Evolutionary conservation across 2,113 vertebrate species (phyloP), one percentile per base, ranked within the genome.

Genomic region (Ariopsis seemanni): DNA sequence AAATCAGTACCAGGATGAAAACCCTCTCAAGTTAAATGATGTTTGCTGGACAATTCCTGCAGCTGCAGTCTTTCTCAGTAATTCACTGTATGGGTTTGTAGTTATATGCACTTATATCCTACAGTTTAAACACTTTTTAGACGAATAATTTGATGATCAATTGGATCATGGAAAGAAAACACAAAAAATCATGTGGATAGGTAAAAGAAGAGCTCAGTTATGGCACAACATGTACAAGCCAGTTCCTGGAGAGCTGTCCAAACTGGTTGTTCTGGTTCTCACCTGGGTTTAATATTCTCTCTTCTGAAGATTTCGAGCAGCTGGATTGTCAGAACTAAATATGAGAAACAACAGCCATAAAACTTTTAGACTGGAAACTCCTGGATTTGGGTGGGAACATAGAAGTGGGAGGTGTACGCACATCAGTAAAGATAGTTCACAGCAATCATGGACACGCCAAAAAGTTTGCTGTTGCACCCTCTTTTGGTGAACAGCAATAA

Each of bases 21-120:
- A 84, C 69, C 30, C 48, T 88, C n/a, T 69, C 72, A 84, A 55
- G 60, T 20, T 78, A 34, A 65, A 53, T 20, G 18, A 60, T 78
- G 85, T 79, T 72, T 86, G 30, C 22, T 50, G 30, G 57, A 62
- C 20, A 67, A 74, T 58, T 48, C 48, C 50, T n/a, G 55, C 85
- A 86, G 50, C 85, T 86, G 85, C 53, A 42, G n/a, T 4, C 30
- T 86, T 82, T 82, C 65, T 60, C 55, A 11, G 25, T 53, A 1
- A 85, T 4, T 85, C 30, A 18, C 4, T 84, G 4, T 18, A 20
- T 30, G 8, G 5, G 27, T 55, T 22, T 53, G 11, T 9, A 11
- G 11, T 53, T 53, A 5, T 42, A 69, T 25, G 9, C 22, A 14
- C 42, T 30, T 11, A 22, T 2, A 14, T 20, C 25, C 25, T 55